Base-by-base conservation (phyloP, 2,888 invertebrate species). In the Hypercompe scribonia region DNA sequence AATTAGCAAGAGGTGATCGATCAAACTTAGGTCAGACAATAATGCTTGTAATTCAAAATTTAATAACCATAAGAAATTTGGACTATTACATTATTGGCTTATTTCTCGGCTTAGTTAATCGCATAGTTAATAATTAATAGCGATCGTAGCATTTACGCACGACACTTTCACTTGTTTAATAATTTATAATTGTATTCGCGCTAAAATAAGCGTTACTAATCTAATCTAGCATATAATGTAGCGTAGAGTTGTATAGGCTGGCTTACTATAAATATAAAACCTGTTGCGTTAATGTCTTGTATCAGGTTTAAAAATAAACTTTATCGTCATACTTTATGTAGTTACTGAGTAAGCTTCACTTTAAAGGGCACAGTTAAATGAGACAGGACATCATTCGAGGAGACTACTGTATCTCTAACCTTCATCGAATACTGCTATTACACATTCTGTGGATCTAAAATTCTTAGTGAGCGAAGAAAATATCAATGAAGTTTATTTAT, bases 231-330 rank as follows among this genome's bases (percentile, higher is more conserved):
- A 54, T 54, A 54, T 54, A n/a, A n/a, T 54, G 24, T n/a, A 50
- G 50, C n/a, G 50, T n/a, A 54, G 66, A 64, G 78, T 70, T 66
- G 61, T 63, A n/a, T 46, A 66, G 69, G 74, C 76, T 50, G 46
- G 46, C 71, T 74, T 68, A 67, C n/a, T 76, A 75, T 81, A 78
- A 81, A 80, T 77, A 79, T 71, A 74, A 77, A 85, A 85, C 84
- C 78, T 74, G 85, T 85, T 82, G 58, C 64, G 34, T 78, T 73
- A 65, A 72, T 76, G 73, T 84, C 75, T 75, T 69, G 73, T 71
- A 71, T 71, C 70, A 75, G 77, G 79, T 80, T 79, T 82, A 86
- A 84, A 86, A 86, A 84, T 85, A 84, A 79, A 78, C 75, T 78
- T 77, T 80, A 81, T 84, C 78, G 74, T 50, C 75, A 63, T 76